A percentile compares a stretch with the other conserved stretches of the same genome.
These are phyloP conservation scores for Papilio xuthus DNA, from an alignment of 1,140 invertebrate species.

Conservation along the genomic window DNA sequence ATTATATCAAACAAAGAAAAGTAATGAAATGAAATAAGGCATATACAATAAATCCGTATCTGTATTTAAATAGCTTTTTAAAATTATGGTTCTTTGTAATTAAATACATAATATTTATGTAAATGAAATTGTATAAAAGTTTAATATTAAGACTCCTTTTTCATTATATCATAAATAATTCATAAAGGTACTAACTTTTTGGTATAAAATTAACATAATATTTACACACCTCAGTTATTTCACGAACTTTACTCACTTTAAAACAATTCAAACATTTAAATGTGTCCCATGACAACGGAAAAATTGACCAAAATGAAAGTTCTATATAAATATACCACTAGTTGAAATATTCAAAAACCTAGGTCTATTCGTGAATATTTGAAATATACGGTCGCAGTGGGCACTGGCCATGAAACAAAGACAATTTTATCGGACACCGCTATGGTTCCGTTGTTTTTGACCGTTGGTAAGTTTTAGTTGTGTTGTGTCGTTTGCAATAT, in stretches of 20 bases:
- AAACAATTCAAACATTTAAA: neutral
- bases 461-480: too few species aligned
- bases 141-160: neutral
- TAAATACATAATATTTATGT: too few species aligned
- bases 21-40: too few species aligned
- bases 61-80: too few species aligned
- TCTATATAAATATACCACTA: neutral
- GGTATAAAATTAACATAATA: slow-evolving; percentile 8
- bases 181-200: neutral
- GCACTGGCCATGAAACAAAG: too few species aligned
- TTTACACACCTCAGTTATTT: neutral
- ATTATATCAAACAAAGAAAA: too few species aligned
- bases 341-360: neutral
- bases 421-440: too few species aligned
- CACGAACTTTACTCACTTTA: neutral
- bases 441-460: too few species aligned
- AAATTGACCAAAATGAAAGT: neutral
- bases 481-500: too few species aligned
- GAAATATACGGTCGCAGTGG: neutral
- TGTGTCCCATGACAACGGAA: neutral
- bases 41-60: too few species aligned
- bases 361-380: slow-evolving; percentile 2
- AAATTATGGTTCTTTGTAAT: too few species aligned
- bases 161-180: neutral
- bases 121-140: neutral